Evolutionary conservation across 1,140 invertebrate species (phyloP).

Genomic region (Metopolophium dirhodum): DNA sequence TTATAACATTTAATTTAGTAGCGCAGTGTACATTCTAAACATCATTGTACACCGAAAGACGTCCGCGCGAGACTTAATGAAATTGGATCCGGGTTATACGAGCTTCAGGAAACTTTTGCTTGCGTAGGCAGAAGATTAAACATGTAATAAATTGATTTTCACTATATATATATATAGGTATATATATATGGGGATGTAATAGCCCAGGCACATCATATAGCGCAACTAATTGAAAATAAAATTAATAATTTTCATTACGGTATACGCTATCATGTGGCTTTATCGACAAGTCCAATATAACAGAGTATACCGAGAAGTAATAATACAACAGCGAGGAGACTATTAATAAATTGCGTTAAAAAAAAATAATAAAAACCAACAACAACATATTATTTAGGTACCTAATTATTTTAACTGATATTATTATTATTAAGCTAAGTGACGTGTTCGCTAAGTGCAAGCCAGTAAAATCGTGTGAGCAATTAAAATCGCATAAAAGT

Average conservation of each 20-base stretch:
- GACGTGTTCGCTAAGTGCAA: neutral
- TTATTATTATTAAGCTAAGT: neutral
- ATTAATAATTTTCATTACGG: neutral
- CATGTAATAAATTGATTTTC: neutral
- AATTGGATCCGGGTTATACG: neutral
- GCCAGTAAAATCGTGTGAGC: neutral
- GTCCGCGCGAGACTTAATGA: neutral
- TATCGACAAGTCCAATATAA: neutral
- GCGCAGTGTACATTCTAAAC: neutral
- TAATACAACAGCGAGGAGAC: neutral
- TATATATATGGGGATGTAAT: neutral
- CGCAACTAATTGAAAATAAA: neutral
- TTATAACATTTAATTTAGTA: neutral
- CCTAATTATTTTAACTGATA: neutral
- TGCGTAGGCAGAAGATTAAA: conserved; percentile 11
- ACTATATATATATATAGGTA: neutral
- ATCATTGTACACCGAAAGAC: neutral
- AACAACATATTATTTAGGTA: neutral
- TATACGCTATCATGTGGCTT: neutral
- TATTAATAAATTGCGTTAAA: neutral
- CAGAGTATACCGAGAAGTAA: neutral
- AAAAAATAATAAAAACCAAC: neutral
- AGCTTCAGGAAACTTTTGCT: neutral
- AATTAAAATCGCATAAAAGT: neutral
- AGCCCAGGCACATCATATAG: neutral